phyloP scores from a whole-genome alignment of 1,140 invertebrate genomes.

The Wasmannia auropunctata region DNA sequence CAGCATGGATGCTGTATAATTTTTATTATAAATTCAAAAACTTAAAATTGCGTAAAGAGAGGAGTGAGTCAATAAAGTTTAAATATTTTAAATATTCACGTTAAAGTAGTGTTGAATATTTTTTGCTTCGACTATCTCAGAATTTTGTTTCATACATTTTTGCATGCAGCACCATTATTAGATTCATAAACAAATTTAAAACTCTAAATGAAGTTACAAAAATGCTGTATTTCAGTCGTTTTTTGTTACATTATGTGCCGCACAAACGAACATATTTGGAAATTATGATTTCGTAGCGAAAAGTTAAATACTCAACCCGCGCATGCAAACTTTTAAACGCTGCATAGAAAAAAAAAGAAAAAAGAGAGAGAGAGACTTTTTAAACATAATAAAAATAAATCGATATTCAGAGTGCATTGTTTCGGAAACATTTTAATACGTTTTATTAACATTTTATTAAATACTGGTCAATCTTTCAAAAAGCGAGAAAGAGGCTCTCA shows the following conservation, averaged over 20 bases:
- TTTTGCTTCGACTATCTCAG: background rate
- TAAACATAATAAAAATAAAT: constrained; percentile 1
- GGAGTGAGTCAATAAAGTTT: background rate
- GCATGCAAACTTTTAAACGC: background rate
- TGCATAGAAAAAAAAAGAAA: background rate
- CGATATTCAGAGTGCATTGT: background rate
- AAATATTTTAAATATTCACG: constrained; percentile 9
- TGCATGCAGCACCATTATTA: background rate
- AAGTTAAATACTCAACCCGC: background rate
- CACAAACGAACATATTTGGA: background rate
- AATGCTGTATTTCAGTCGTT: background rate
- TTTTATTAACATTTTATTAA: constrained; percentile 20
- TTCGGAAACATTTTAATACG: background rate
- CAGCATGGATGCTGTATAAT: background rate
- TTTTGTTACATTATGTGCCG: background rate
- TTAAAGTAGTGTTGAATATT: background rate
- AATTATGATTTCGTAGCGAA: background rate
- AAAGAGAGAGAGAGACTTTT: background rate
- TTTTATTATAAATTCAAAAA: background rate
- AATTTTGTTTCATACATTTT: constrained; percentile 2
- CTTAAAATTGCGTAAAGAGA: background rate
- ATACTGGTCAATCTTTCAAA: background rate
- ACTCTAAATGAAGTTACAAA: constrained; percentile 24
- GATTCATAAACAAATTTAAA: constrained; percentile 25
- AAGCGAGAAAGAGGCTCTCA: background rate